A percentile compares a stretch with the other conserved stretches of the same genome.
These are phyloP conservation scores for Myotis lucifugus DNA, from an alignment of 2,113 vertebrate species.

Conservation along the genomic window DNA sequence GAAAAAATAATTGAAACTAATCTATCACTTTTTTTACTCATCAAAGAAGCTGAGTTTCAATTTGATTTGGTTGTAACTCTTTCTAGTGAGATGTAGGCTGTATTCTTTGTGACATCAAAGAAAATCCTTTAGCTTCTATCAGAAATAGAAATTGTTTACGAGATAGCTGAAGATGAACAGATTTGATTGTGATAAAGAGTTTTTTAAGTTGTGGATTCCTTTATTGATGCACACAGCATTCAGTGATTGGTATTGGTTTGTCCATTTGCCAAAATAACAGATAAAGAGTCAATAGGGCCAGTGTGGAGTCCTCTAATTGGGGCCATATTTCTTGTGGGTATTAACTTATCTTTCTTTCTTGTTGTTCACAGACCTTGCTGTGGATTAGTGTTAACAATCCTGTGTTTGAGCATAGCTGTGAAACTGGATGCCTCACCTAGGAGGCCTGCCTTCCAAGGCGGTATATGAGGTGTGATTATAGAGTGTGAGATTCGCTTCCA, in stretches of 20 bases:
- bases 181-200: neutral
- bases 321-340: neutral
- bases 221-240: neutral
- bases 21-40: neutral
- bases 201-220: neutral
- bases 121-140: neutral
- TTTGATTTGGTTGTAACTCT: constrained; percentile 3
- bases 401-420: constrained; percentile 53
- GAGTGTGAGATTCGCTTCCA: constrained; percentile 57
- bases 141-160: neutral
- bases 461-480: constrained; percentile 65
- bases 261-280: constrained; percentile 20
- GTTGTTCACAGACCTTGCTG: constrained; percentile 29
- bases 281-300: neutral
- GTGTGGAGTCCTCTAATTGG: neutral
- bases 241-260: neutral
- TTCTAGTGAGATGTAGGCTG: neutral
- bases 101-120: constrained; percentile 1
- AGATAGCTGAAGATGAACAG: neutral
- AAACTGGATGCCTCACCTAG: constrained; percentile 51
- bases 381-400: constrained; percentile 68
- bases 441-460: constrained; percentile 49
- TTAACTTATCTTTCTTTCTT: constrained; percentile 38
- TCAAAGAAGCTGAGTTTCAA: neutral
- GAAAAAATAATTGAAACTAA: neutral